Conservation (phyloP, 2,113 vertebrate genomes). For the Megalops atlanticus region DNA sequence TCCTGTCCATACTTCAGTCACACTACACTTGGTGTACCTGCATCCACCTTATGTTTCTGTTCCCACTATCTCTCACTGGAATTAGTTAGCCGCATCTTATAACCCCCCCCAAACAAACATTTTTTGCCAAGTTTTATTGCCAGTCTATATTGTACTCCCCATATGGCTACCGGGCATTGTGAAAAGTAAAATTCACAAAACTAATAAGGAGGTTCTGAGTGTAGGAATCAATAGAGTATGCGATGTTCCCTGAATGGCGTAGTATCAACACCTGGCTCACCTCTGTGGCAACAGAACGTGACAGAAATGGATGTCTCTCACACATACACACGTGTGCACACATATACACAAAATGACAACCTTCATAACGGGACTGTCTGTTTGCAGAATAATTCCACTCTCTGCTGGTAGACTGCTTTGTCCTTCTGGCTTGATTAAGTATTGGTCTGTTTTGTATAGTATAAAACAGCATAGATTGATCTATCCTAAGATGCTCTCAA, state of each 20-base stretch:
- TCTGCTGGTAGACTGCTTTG: conserved; percentile 7
- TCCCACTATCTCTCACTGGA: not conserved
- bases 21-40: not conserved
- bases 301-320: not conserved
- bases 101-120: not conserved
- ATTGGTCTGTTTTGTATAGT: not conserved
- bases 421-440: conserved; percentile 8
- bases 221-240: not conserved
- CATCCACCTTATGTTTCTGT: not conserved
- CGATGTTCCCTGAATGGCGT: not conserved
- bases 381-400: conserved; percentile 2
- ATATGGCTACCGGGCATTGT: not conserved
- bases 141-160: not conserved
- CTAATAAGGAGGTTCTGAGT: not conserved
- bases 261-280: not conserved
- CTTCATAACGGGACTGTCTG: not conserved
- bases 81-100: not conserved
- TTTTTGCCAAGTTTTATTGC: not conserved
- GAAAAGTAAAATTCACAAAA: no score
- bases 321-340: not conserved
- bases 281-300: not conserved
- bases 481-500: conserved; percentile 8
- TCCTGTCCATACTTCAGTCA: not conserved
- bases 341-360: not conserved
- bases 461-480: conserved; percentile 4